phyloP scores from a whole-genome alignment of 2,113 vertebrate genomes.

The Narcine bancroftii region DNA sequence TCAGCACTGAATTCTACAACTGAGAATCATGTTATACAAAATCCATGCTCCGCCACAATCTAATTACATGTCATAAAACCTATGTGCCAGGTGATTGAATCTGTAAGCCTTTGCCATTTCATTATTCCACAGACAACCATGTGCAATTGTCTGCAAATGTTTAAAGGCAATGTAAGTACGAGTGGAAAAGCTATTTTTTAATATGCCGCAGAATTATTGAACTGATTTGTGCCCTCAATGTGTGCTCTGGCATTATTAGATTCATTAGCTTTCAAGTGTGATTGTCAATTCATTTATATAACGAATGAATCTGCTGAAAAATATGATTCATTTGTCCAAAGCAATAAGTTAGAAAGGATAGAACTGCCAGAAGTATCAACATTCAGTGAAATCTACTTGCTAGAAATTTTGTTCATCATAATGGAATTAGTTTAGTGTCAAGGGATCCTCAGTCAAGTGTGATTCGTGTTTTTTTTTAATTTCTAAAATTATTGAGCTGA shows the following conservation, averaged over 20 bases:
- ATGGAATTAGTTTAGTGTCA: neutral
- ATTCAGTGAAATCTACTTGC: neutral
- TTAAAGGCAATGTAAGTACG: neutral
- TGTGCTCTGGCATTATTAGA: neutral
- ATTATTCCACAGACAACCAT: neutral
- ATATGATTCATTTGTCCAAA: slow-evolving; percentile 17
- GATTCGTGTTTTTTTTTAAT: neutral
- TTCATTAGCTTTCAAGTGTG: neutral
- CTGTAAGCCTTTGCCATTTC: neutral
- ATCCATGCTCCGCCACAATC: too few relatives aligned
- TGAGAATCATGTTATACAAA: too few relatives aligned
- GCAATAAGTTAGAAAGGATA: neutral
- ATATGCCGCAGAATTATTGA: neutral
- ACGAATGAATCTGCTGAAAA: neutral
- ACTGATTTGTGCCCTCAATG: slow-evolving; percentile 1
- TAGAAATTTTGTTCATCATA: neutral
- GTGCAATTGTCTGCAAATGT: neutral
- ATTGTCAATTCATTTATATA: neutral
- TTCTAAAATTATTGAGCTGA: neutral
- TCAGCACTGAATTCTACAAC: too few relatives aligned
- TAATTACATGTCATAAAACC: too few relatives aligned
- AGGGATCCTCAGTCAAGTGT: neutral
- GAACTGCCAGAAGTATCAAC: neutral
- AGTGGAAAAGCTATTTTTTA: neutral
- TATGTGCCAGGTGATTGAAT: neutral